These are phyloP conservation scores for Scaptomyza polygonia DNA, from an alignment of 2,888 invertebrate genomes.

Conservation along the genomic window DNA sequence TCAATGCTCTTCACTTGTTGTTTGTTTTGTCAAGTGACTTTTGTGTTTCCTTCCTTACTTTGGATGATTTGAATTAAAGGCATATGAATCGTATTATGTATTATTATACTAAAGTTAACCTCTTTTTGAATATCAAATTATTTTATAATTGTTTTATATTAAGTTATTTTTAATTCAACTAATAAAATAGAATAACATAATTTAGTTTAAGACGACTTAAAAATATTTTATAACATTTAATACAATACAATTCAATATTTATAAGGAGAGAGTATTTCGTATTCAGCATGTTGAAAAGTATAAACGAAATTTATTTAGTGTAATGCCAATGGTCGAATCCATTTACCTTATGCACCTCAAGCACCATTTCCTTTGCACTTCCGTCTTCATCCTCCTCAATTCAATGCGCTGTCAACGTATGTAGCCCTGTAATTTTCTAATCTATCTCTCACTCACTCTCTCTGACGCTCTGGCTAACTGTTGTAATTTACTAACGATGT, in stretches of 20 bases:
- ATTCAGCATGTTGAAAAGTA: background rate
- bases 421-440: constrained; percentile 65
- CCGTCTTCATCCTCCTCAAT: constrained; percentile 28
- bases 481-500: constrained; percentile 15
- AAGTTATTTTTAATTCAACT: background rate
- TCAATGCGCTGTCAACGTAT: constrained; percentile 50
- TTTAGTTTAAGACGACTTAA: background rate
- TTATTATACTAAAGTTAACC: too few relatives aligned
- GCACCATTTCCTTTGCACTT: background rate
- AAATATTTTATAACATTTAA: too few relatives aligned
- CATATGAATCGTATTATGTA: too few relatives aligned
- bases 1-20: background rate
- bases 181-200: too few relatives aligned
- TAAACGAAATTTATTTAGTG: background rate
- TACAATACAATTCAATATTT: too few relatives aligned
- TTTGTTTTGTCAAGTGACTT: constrained; percentile 15
- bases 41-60: background rate
- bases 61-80: background rate
- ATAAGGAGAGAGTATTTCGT: background rate
- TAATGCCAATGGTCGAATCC: background rate
- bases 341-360: background rate
- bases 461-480: background rate
- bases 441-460: constrained; percentile 8
- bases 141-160: background rate
- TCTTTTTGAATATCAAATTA: too few relatives aligned